Evolutionary conservation across 1,140 invertebrate genomes (phyloP).

Genomic region (Artemia franciscana): DNA sequence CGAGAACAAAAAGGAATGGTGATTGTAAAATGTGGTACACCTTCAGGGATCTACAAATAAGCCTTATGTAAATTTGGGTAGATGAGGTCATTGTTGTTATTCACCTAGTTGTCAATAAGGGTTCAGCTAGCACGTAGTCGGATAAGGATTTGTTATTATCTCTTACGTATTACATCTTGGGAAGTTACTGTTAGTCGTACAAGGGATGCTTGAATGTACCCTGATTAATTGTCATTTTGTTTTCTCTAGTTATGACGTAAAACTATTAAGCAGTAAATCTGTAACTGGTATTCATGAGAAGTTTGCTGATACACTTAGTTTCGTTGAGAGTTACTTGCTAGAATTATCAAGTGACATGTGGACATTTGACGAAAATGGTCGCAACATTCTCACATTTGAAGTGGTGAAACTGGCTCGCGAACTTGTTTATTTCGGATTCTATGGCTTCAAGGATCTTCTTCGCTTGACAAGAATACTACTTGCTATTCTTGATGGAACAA

Average conservation of each 20-base stretch:
- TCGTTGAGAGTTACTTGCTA: slow-evolving; percentile 86
- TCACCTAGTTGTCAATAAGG: no score
- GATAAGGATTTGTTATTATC: no score
- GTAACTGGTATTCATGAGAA: slow-evolving; percentile 63
- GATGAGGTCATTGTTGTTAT: no score
- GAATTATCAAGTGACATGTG: slow-evolving; percentile 76
- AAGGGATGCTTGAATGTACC: no score
- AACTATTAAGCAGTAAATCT: slow-evolving; percentile 54
- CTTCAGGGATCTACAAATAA: no score
- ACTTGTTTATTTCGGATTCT: slow-evolving; percentile 96
- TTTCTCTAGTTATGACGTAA: slow-evolving; percentile 55
- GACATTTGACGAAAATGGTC: slow-evolving; percentile 75
- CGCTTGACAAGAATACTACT: slow-evolving; percentile 82
- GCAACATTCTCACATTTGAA: slow-evolving; percentile 92
- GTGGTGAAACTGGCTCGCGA: slow-evolving; percentile 87
- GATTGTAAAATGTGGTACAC: no score
- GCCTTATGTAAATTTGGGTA: no score
- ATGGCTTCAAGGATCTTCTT: slow-evolving; percentile 83
- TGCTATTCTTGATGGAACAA: slow-evolving; percentile 46
- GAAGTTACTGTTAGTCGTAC: no score
- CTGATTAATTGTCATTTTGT: no score
- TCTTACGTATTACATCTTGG: no score
- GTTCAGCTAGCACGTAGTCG: no score
- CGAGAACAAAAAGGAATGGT: no score
- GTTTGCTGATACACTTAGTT: slow-evolving; percentile 73